Base-by-base conservation (phyloP, 2,113 vertebrate species). In the Antennarius striatus region DNA sequence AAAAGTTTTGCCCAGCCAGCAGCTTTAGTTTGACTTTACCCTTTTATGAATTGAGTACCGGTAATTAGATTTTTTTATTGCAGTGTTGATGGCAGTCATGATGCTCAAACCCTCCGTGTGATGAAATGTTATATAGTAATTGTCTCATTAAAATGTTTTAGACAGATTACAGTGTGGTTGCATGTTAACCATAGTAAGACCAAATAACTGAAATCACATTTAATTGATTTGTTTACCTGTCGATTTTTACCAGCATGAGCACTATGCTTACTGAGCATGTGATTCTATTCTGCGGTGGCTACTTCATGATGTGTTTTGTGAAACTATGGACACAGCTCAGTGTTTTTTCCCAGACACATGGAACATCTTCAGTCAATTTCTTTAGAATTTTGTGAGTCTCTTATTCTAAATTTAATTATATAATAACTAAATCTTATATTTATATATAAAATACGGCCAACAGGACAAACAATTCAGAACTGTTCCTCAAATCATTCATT, bases 401-500 rank as follows among this genome's bases (percentile, higher is more conserved):
- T 22, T 22, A 22, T 22, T 22, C 22, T 22, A 22, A 22, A 22
- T 22, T 22, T 22, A 22, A 22, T 22, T 22, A 22, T 22, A 22
- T 22, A 22, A 22, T 22, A 22, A 22, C 22, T 22, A 22, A 22
- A 22, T 22, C 22, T 22, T 22, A 22, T 22, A 22, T 22, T 2
- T 2, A 22, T 22, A 22, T 22, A 22, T 22, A 22, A 22, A 22
- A 22, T 22, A 22, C 1, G 22, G 22, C 22, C 22, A 22, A 22
- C 22, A 22, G 22, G 22, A 22, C 22, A 71, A 42, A 69, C 54
- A 53, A 53, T 60, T 52, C 60, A 28, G n/a, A 65, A 47, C 14
- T 55, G 13, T 54, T 75, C 52, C 29, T 75, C 13, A 62, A 73
- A 53, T 74, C 60, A 46, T 79, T 81, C 66, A 68, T 73, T 79